Evolutionary conservation across 2,888 invertebrate species (phyloP), one percentile per base, ranked within the genome.

Genomic region (Heliconius erato): DNA sequence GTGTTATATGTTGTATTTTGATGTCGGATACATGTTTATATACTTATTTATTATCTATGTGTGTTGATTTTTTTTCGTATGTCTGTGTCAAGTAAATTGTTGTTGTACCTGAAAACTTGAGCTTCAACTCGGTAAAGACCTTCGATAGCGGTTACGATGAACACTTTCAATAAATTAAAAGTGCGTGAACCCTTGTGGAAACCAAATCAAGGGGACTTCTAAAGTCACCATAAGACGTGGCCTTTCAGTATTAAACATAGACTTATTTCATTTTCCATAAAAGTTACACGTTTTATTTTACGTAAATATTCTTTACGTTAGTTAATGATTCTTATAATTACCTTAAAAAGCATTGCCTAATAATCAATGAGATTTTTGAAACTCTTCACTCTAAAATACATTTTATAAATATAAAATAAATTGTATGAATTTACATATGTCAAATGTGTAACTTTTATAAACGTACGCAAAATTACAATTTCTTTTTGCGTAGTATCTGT

Each of bases 171-270:
- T 89, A 85, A 88, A 90, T 94, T 89, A 95, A 96, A 96, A 96
- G 97, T 96, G 93, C 95, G 96, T 96, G 97, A 96, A 96, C 97
- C 97, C 96, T 97, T 97, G 96, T 97, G 97, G 97, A 97, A 97
- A 97, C 97, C 97, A 97, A 97, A 97, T 97, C 97, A 97, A 97
- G 96, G 96, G 96, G 95, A 96, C 91, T 89, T 79, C 84, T 91
- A 97, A 97, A 96, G 97, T 97, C 97, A 97, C 97, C 92, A 91
- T 92, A 96, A 94, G 96, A 97, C 97, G 97, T 97, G 97, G 96
- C 97, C 96, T 71, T 72, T 35, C 23, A n/a, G 28, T 72, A 35
- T 26, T 28, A 78, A n/a, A 65, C 23, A 54, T 76, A 65, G 28
- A 49, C 63, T 65, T 67, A 72, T 72, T 71, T 35, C 74, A 79